Evolutionary conservation across 2,888 invertebrate species (phyloP).

Genomic region (Drosophila koepferae): DNA sequence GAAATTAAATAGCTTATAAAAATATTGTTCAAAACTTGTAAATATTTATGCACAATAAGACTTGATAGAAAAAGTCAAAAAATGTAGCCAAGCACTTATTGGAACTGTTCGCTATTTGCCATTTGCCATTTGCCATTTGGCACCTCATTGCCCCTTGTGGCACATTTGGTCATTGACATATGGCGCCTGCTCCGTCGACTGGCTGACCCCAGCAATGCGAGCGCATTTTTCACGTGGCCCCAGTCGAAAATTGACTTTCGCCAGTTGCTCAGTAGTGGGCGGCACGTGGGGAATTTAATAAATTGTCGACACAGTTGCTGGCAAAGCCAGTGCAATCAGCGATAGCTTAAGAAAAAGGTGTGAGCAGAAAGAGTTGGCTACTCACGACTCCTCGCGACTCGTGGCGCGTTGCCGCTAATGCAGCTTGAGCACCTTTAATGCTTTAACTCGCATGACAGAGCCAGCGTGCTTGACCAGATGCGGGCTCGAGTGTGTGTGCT

Average conservation of each 20-base stretch:
- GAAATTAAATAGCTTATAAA: background rate
- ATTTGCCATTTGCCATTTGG: background rate
- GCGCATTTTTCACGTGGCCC: slow-evolving; percentile 39
- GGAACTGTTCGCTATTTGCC: background rate
- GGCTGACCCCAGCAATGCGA: slow-evolving; percentile 24
- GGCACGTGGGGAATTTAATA: slow-evolving; percentile 27
- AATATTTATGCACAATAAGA: background rate
- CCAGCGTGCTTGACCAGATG: slow-evolving; percentile 2
- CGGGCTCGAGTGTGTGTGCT: background rate
- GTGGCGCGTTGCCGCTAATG: slow-evolving; percentile 7
- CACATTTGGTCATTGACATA: slow-evolving; percentile 54
- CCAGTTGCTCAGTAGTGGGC: slow-evolving; percentile 14
- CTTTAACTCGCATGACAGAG: slow-evolving; percentile 20
- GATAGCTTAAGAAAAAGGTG: slow-evolving; percentile 5
- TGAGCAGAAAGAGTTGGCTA: background rate
- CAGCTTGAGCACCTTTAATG: slow-evolving; percentile 28
- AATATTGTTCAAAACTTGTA: background rate
- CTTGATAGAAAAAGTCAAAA: background rate
- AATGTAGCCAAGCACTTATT: background rate
- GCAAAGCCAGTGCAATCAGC: slow-evolving; percentile 37
- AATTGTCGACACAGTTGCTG: slow-evolving; percentile 36
- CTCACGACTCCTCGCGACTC: background rate
- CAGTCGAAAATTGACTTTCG: slow-evolving; percentile 26
- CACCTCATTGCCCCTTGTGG: slow-evolving; percentile 12
- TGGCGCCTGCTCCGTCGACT: slow-evolving; percentile 18